Percentiles rank a stretch among this genome's conserved stretches.
phyloP scores from a whole-genome alignment of 2,113 vertebrate species.

The Gasterosteus aculeatus region DNA sequence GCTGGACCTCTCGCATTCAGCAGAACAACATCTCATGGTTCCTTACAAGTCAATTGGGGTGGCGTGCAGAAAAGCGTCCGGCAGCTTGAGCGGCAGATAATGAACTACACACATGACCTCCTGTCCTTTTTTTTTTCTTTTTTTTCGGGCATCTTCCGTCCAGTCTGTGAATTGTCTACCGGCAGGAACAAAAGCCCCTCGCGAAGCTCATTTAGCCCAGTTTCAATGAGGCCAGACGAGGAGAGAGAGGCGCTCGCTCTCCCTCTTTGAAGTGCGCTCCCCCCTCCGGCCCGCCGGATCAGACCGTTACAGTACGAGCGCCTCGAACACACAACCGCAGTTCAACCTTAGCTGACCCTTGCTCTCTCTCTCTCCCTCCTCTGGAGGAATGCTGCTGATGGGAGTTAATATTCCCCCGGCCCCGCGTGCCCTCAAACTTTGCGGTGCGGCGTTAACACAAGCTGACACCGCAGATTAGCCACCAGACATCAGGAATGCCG shows the following conservation, averaged over 20 bases:
- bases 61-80: constrained; percentile 56
- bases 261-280: constrained; percentile 72
- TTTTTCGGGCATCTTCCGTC: constrained; percentile 49
- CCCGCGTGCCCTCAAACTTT: constrained; percentile 94
- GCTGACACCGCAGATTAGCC: constrained; percentile 99
- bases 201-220: constrained; percentile 64
- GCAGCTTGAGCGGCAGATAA: constrained; percentile 62
- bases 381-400: constrained; percentile 94
- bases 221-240: constrained; percentile 74
- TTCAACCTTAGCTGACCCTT: constrained; percentile 77
- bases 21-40: constrained; percentile 58
- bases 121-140: constrained; percentile 48
- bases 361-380: constrained; percentile 80
- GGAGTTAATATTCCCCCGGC: constrained; percentile 92
- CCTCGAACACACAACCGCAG: constrained; percentile 73
- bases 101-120: constrained; percentile 64
- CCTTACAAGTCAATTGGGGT: constrained; percentile 59
- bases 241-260: constrained; percentile 34
- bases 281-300: constrained; percentile 65
- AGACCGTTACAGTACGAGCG: constrained; percentile 70
- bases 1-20: constrained; percentile 57
- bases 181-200: constrained; percentile 65
- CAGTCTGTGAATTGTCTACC: constrained; percentile 63
- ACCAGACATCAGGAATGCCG: constrained; percentile 98
- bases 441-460: constrained; percentile 97